A percentile compares a stretch with the other conserved stretches of the same genome.
Evolutionary conservation across 37 sponge, comb jelly and placozoan species (phyloP).

Genomic region (Ephydatia muelleri): DNA sequence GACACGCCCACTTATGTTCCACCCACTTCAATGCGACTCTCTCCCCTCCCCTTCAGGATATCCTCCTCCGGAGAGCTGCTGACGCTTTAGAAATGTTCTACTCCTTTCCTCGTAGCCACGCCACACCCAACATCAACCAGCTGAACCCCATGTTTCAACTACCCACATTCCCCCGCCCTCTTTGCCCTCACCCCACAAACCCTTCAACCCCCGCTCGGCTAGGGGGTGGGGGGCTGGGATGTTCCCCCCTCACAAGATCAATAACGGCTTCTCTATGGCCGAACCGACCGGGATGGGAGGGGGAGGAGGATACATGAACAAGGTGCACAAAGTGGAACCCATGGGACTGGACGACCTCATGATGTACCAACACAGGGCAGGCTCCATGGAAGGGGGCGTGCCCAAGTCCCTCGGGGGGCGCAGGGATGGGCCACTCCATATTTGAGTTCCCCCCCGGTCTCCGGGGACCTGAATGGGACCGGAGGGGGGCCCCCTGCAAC

Average conservation of each 20-base stretch:
- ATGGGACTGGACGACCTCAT: neutral
- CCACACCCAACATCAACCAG: neutral
- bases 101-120: conserved; percentile 27
- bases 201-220: conserved; percentile 8
- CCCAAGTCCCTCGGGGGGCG: neutral
- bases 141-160: neutral
- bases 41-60: conserved; percentile 29
- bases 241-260: neutral
- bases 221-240: neutral
- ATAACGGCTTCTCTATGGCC: neutral
- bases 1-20: neutral
- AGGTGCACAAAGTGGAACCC: neutral
- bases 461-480: neutral
- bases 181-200: conserved; percentile 23
- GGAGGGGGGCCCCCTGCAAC: neutral
- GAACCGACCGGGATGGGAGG: neutral
- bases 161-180: conserved; percentile 16
- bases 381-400: neutral
- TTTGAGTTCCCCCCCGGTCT: neutral
- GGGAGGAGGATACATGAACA: neutral
- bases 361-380: neutral
- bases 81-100: conserved; percentile 62
- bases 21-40: neutral
- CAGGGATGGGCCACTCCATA: neutral
- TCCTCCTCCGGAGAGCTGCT: conserved; percentile 63